These are phyloP conservation scores for Psettodes erumei DNA, from an alignment of 2,113 vertebrate genomes.

Conservation along the genomic window DNA sequence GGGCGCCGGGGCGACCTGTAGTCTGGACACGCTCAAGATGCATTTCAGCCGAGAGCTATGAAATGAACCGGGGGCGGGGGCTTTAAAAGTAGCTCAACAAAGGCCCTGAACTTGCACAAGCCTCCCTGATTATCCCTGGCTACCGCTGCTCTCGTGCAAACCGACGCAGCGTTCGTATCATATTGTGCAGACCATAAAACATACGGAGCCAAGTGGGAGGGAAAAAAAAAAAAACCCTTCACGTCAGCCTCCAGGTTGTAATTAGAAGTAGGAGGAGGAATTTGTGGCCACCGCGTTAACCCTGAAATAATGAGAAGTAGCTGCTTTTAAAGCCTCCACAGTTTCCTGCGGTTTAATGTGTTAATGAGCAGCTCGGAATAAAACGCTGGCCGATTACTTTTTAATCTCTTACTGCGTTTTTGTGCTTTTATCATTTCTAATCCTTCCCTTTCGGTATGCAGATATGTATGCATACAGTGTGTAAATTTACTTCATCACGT, in stretches of 20 bases:
- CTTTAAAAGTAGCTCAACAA: slow-evolving; percentile 3
- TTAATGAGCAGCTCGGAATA: no score
- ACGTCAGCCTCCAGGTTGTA: slow-evolving; percentile 14
- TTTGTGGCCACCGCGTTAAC: neutral
- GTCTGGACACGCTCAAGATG: slow-evolving; percentile 48
- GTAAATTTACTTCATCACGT: no score
- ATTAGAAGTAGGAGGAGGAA: slow-evolving; percentile 7
- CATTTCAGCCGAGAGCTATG: slow-evolving; percentile 27
- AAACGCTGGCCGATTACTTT: no score
- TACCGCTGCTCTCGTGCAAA: slow-evolving; percentile 5
- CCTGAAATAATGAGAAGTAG: neutral
- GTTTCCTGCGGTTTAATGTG: no score
- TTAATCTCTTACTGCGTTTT: no score
- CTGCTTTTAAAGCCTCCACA: neutral
- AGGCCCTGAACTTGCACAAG: neutral
- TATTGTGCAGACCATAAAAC: slow-evolving; percentile 14
- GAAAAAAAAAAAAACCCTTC: slow-evolving; percentile 30
- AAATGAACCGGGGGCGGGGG: slow-evolving; percentile 4
- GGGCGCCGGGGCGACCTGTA: slow-evolving; percentile 54
- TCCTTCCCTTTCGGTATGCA: no score
- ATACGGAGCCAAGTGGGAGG: slow-evolving; percentile 26
- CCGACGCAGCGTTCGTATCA: slow-evolving; percentile 27
- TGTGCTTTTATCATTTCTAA: no score
- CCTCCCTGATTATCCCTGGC: slow-evolving; percentile 29
- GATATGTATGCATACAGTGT: no score